Evolutionary conservation across 1,140 invertebrate species (phyloP).

Genomic region (Tachypleus tridentatus): DNA sequence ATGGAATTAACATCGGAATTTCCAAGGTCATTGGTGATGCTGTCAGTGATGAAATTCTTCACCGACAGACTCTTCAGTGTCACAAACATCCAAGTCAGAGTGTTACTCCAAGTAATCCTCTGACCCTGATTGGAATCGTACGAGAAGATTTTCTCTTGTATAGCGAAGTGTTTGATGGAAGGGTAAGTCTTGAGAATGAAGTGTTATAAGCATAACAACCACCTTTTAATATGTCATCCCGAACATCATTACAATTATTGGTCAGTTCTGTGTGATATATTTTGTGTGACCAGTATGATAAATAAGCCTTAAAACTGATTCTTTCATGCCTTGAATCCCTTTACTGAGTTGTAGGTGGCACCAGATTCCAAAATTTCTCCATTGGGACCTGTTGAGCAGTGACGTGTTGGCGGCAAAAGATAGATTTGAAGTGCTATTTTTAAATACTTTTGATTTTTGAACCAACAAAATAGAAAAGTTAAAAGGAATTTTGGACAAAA

Average conservation of each 20-base stretch:
- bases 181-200: constrained; percentile 13
- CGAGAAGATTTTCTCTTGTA: constrained; percentile 19
- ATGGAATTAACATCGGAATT: constrained; percentile 32
- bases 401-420: too few species aligned
- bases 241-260: background rate
- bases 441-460: too few species aligned
- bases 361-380: too few species aligned
- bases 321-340: background rate
- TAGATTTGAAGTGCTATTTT: too few species aligned
- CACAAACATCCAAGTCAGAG: constrained; percentile 21
- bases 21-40: constrained; percentile 33
- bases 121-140: constrained; percentile 19
- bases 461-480: too few species aligned
- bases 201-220: background rate
- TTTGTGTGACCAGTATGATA: background rate
- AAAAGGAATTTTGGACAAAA: too few species aligned
- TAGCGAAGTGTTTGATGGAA: constrained; percentile 17
- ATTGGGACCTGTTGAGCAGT: too few species aligned
- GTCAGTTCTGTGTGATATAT: background rate
- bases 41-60: constrained; percentile 27
- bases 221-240: background rate
- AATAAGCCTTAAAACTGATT: background rate
- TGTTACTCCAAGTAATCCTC: constrained; percentile 10
- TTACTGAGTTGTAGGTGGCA: too few species aligned
- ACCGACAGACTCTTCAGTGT: constrained; percentile 20